Percentiles rank a stretch among this genome's conserved stretches.
Evolutionary conservation across 2,113 vertebrate genomes (phyloP).

Genomic region (Fregetta grallaria): DNA sequence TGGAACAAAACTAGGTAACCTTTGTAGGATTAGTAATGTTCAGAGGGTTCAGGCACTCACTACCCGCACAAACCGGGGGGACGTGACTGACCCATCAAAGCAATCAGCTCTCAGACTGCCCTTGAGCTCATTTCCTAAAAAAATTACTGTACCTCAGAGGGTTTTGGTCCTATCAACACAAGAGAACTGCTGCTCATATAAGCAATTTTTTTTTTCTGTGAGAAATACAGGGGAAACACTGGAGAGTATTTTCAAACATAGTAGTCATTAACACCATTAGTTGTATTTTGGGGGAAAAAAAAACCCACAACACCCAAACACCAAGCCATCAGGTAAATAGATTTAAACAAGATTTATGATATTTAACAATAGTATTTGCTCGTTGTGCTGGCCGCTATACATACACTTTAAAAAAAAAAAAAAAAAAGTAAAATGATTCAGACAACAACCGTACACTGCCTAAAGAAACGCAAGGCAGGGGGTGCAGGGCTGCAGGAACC

Average conservation of each 20-base stretch:
- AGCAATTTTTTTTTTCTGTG: fast-evolving
- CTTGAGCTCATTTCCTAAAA: not conserved
- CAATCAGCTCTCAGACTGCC: not conserved
- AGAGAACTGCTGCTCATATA: not conserved
- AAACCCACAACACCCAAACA: not conserved
- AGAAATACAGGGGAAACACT: not conserved
- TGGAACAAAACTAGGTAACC: not conserved
- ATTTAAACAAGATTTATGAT: not conserved
- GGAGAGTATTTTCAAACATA: not conserved
- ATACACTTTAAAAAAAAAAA: not conserved
- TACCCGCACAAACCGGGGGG: not conserved
- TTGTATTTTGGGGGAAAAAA: not conserved
- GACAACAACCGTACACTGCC: not conserved
- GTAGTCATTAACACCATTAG: not conserved
- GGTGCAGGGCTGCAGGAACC: not conserved
- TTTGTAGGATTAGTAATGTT: not conserved
- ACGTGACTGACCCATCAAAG: not conserved
- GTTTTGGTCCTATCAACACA: not conserved
- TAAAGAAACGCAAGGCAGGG: not conserved
- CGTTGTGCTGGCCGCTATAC: no score
- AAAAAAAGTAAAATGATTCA: not conserved
- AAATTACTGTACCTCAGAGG: not conserved
- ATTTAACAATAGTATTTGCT: not conserved
- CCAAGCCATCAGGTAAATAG: not conserved
- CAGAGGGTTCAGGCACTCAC: not conserved